Evolutionary conservation across 2,888 invertebrate species (phyloP).

Genomic region (Crossocerus cetratus): DNA sequence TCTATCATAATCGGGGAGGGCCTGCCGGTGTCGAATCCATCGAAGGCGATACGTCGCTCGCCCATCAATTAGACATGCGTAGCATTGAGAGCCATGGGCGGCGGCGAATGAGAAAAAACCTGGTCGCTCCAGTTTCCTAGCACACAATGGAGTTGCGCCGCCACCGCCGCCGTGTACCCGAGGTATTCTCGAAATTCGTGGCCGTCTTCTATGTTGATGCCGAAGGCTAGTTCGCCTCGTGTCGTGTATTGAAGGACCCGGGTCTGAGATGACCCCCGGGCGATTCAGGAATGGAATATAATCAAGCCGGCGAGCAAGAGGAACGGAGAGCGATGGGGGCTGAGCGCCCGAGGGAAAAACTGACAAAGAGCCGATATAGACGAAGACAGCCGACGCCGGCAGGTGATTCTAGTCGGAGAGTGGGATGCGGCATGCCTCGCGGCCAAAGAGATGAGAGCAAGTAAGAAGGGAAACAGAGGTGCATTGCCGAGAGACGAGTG

Average conservation of each 20-base stretch:
- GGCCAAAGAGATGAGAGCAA: slow-evolving; percentile 18
- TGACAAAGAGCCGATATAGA: background rate
- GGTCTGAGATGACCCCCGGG: slow-evolving; percentile 61
- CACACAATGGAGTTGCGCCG: slow-evolving; percentile 36
- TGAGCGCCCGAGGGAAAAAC: slow-evolving; percentile 34
- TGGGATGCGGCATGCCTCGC: background rate
- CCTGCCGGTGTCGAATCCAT: background rate
- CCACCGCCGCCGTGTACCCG: slow-evolving; percentile 17
- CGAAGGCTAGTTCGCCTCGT: slow-evolving; percentile 68
- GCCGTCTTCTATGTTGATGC: slow-evolving; percentile 69
- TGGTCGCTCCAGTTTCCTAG: slow-evolving; percentile 21
- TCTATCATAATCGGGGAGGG: background rate
- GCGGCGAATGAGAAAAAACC: slow-evolving; percentile 21
- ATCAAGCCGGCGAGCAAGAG: slow-evolving; percentile 65
- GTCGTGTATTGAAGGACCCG: slow-evolving; percentile 65
- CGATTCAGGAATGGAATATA: slow-evolving; percentile 76
- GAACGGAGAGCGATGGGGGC: slow-evolving; percentile 28
- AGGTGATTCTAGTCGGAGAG: background rate
- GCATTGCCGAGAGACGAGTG: background rate
- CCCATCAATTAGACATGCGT: background rate
- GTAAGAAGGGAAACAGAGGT: slow-evolving; percentile 10
- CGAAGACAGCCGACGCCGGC: background rate
- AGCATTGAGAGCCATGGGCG: background rate
- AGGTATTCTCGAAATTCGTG: slow-evolving; percentile 69
- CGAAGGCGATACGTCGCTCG: background rate